These are phyloP conservation scores for Cricetomys ansorgei DNA, from an alignment of 2,113 vertebrate genomes.

Conservation along the genomic window DNA sequence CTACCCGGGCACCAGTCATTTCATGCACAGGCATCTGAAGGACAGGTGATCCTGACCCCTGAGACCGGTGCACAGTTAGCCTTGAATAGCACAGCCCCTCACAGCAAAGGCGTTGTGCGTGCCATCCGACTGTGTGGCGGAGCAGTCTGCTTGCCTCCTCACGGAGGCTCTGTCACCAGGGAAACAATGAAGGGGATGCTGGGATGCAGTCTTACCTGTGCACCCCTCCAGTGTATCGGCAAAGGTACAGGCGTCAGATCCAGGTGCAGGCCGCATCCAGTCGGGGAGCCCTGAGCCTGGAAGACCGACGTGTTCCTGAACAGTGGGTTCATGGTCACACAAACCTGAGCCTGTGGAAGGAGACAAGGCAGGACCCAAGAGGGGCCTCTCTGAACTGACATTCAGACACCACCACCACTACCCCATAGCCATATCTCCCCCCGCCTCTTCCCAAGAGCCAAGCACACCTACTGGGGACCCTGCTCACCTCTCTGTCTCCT, in stretches of 20 bases:
- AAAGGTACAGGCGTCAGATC: neutral
- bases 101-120: neutral
- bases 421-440: no score
- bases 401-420: no score
- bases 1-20: neutral
- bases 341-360: neutral
- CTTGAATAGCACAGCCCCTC: neutral
- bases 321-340: neutral
- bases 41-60: neutral
- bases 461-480: neutral
- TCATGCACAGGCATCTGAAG: neutral
- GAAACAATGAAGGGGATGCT: neutral
- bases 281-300: neutral
- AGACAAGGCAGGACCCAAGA: neutral
- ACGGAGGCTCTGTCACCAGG: neutral
- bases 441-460: neutral
- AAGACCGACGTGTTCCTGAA: neutral
- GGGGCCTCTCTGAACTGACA: neutral
- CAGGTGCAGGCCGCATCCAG: no score
- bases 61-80: neutral
- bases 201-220: neutral
- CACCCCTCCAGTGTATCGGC: neutral
- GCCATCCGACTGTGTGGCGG: neutral
- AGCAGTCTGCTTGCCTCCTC: neutral
- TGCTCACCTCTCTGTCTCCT: neutral